phyloP scores from a whole-genome alignment of 2,113 vertebrate genomes.

The Gallinago jamesoni region DNA sequence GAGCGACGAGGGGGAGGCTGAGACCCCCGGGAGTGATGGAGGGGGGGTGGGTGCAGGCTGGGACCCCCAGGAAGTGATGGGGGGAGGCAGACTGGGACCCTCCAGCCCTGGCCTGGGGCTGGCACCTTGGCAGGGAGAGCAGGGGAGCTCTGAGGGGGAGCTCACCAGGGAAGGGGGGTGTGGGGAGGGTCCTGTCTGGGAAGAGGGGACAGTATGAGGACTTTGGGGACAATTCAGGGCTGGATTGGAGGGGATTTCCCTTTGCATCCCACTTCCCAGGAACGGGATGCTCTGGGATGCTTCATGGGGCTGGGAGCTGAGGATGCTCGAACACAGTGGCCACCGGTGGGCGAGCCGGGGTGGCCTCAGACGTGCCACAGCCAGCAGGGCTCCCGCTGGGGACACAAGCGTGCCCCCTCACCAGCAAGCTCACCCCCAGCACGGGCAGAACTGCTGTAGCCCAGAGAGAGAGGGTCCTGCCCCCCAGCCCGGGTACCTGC shows the following conservation, averaged over 20 bases:
- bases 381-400: neutral
- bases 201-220: neutral
- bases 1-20: neutral
- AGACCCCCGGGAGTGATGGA: neutral
- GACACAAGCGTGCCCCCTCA: neutral
- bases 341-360: accelerated
- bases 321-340: accelerated
- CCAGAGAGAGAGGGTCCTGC: neutral
- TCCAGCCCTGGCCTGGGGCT: neutral
- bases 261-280: neutral
- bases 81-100: neutral
- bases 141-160: neutral
- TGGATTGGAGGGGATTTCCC: neutral
- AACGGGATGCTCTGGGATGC: neutral
- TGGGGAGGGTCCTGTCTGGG: neutral
- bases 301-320: neutral
- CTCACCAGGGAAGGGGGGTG: neutral
- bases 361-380: neutral
- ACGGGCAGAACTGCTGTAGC: neutral
- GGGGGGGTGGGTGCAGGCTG: neutral
- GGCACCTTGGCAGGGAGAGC: neutral
- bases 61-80: too few relatives aligned
- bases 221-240: too few relatives aligned
- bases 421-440: accelerated
- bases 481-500: conserved; percentile 77